Evolutionary conservation across 2,113 vertebrate species (phyloP), one percentile per base, ranked within the genome.

Genomic region (Atlantisia rogersi): DNA sequence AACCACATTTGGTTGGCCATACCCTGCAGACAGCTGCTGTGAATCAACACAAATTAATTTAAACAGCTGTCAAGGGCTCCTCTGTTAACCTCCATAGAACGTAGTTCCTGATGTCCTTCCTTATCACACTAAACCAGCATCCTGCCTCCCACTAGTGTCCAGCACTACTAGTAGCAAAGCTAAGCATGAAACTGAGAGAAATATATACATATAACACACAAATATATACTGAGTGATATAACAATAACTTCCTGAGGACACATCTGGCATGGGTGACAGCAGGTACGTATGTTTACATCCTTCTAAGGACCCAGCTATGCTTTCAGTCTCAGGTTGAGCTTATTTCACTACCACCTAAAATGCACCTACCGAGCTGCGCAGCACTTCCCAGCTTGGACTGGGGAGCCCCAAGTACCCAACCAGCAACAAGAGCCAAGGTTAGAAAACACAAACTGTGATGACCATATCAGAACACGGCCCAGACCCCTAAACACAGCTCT

Each of bases 381-480:
- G 70, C 46, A 42, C 17, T 31, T 63, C 22, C 46, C n/a, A 46
- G n/a, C 46, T 55, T 2, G 0, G 32, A 82, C 8, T 7, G 15
- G 39, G 79, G 32, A 39, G 16, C 24, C n/a, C 7, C 4, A 63
- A 58, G 11, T 31, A 82, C 28, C 20, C 0, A 0, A 46, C 8
- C 29, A 70, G 37, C 44, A 62, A 17, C 6, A 60, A 19, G 50
- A 90, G 78, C 35, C 50, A 15, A 4, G 5, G 25, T 13, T 15
- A 73, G 39, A 52, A 86, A 86, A 77, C 10, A 21, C 0, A 3
- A 53, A 48, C 16, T 15, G 28, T 58, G 37, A 11, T 31, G 37
- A 46, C 19, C 59, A 44, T 10, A 62, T 15, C 14, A 32, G 22
- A 85, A 88, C 0, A 5, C 2, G 5, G 31, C 18, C 24, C 56